Evolutionary conservation across 2,113 vertebrate genomes (phyloP).

Genomic region (Pyxicephalus adspersus): DNA sequence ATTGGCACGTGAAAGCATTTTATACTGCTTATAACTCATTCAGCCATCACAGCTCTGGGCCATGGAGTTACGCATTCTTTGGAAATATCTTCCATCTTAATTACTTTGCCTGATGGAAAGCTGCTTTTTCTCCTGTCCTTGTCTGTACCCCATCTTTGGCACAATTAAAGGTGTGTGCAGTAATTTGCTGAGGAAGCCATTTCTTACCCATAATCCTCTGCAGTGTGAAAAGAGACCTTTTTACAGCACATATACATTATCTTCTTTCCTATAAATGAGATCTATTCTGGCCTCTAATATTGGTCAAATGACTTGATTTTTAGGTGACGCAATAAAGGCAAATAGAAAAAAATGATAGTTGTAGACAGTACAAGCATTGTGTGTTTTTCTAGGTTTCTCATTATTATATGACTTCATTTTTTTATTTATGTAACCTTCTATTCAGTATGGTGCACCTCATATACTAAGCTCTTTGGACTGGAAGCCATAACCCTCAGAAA

Average conservation of each 20-base stretch:
- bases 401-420: background rate
- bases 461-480: background rate
- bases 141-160: slow-evolving; percentile 38
- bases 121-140: background rate
- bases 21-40: slow-evolving; percentile 3
- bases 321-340: background rate
- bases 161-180: background rate
- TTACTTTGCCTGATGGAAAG: slow-evolving; percentile 50
- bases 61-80: slow-evolving; percentile 28
- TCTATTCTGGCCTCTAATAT: background rate
- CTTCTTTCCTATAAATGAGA: background rate
- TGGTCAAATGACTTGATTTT: background rate
- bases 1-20: slow-evolving; percentile 6
- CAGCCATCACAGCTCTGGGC: slow-evolving; percentile 14
- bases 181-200: background rate
- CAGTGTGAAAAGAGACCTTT: background rate
- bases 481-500: background rate
- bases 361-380: background rate
- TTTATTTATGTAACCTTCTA: background rate
- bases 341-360: background rate
- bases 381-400: background rate
- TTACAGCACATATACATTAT: background rate
- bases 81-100: slow-evolving; percentile 45
- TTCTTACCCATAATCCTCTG: background rate
- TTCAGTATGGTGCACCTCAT: background rate